Evolutionary conservation across 2,797 vertebrate genomes (phyloP).

Genomic region (Coregonus ussuriensis): DNA sequence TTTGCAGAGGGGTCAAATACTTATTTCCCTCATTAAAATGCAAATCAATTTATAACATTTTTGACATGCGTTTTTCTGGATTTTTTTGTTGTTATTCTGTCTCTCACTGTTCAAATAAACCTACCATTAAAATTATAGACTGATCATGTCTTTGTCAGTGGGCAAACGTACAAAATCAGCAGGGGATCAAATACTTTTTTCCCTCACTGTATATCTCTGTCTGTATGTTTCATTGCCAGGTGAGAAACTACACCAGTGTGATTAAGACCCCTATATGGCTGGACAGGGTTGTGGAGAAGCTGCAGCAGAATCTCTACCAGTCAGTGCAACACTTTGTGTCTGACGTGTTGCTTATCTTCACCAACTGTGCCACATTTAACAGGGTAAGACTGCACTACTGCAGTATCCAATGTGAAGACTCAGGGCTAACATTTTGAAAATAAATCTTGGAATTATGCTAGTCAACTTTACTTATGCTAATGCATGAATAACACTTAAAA

Average conservation of each 20-base stretch:
- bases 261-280: constrained; percentile 51
- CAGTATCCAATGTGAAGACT: not conserved
- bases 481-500: not conserved
- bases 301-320: constrained; percentile 27
- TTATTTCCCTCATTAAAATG: too few species aligned
- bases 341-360: constrained; percentile 45
- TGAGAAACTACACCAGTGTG: constrained; percentile 11
- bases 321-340: constrained; percentile 37
- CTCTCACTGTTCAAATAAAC: too few species aligned
- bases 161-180: too few species aligned
- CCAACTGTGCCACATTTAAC: constrained; percentile 45
- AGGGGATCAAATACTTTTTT: too few species aligned
- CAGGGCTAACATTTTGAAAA: not conserved
- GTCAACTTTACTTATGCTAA: too few species aligned
- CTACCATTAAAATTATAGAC: too few species aligned
- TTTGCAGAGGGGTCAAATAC: too few species aligned
- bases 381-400: constrained; percentile 24
- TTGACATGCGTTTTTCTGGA: too few species aligned
- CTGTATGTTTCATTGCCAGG: constrained; percentile 26
- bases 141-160: too few species aligned
- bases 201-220: not conserved
- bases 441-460: not conserved
- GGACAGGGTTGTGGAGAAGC: constrained; percentile 38
- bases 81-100: too few species aligned
- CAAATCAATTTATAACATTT: too few species aligned